These are phyloP conservation scores for Macrosoma leucophasiata DNA, from an alignment of 2,888 invertebrate species.

Conservation along the genomic window DNA sequence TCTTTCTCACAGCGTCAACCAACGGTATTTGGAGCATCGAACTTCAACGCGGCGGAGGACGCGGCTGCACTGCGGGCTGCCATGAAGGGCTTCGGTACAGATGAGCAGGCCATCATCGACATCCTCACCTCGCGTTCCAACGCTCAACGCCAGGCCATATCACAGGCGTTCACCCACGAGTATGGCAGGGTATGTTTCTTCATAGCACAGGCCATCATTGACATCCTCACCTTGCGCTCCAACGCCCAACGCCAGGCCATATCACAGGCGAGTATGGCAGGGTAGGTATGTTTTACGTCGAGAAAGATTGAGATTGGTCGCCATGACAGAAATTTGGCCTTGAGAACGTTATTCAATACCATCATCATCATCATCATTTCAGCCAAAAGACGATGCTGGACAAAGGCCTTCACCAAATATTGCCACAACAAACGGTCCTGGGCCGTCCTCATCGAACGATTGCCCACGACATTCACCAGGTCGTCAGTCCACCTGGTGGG, in stretches of 20 bases:
- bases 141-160: slow-evolving; percentile 82
- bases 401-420: too few relatives aligned
- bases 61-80: slow-evolving; percentile 79
- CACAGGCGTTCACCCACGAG: slow-evolving; percentile 75
- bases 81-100: slow-evolving; percentile 86
- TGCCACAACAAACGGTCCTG: too few relatives aligned
- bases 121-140: slow-evolving; percentile 82
- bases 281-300: too few relatives aligned
- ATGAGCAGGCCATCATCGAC: slow-evolving; percentile 84
- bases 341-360: too few relatives aligned
- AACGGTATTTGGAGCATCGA: slow-evolving; percentile 73
- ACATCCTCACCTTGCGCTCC: slow-evolving; percentile 80
- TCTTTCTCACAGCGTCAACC: slow-evolving; percentile 57
- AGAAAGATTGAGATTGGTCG: too few relatives aligned
- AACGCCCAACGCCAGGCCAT: slow-evolving; percentile 85
- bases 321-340: too few relatives aligned
- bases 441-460: too few relatives aligned
- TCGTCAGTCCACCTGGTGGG: too few relatives aligned
- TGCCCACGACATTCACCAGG: too few relatives aligned
- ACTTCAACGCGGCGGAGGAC: slow-evolving; percentile 80
- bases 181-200: slow-evolving; percentile 70
- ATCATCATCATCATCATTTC: too few relatives aligned
- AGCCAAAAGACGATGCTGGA: too few relatives aligned
- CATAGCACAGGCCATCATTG: slow-evolving; percentile 83
- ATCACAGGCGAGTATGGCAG: slow-evolving; percentile 76